Evolutionary conservation across 1,140 invertebrate genomes (phyloP), one percentile per base, ranked within the genome.

Genomic region (Drosophila takahashii): DNA sequence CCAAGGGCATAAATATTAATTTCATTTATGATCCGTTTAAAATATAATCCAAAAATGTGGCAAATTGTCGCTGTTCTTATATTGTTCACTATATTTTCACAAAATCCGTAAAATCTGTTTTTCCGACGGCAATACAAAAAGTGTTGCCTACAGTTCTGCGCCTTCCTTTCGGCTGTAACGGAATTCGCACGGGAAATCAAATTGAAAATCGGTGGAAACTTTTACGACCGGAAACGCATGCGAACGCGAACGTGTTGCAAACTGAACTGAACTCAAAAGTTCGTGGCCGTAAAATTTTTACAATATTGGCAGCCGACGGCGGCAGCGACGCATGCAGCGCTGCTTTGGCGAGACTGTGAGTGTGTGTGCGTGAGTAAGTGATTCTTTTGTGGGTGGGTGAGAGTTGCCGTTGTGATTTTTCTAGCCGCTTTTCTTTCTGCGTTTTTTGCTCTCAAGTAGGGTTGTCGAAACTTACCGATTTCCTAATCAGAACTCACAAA

Each of bases 201-300:
- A 75, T 13, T 44, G 22, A 22, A 59, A 61, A 22, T 61, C 41
- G 56, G 27, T 36, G 13, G 53, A 53, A 45, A 15, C n/a, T 59
- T 15, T 51, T 26, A 16, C 54, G 26, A 9, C 37, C 36, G 57
- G 53, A 39, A 32, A 50, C 59, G 56, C 71, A 84, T 80, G 72
- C 85, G 81, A 78, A 72, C 84, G 60, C 60, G 65, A 71, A 67
- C 80, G 79, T 80, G 77, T 77, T 84, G 77, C 85, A 89, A 90
- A 80, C 84, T 89, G 65, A 78, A 89, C 85, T 89, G 77, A 80
- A 81, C 62, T 79, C 50, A 79, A 87, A 89, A 89, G 85, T 90
- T 64, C 60, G 66, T 80, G 69, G 73, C 69, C 62, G 69, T 80
- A 90, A 73, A 90, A 80, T 85, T 89, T 90, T 90, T 89, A 90